Evolutionary conservation across 1,140 invertebrate genomes (phyloP).

Genomic region (Venturia canescens): DNA sequence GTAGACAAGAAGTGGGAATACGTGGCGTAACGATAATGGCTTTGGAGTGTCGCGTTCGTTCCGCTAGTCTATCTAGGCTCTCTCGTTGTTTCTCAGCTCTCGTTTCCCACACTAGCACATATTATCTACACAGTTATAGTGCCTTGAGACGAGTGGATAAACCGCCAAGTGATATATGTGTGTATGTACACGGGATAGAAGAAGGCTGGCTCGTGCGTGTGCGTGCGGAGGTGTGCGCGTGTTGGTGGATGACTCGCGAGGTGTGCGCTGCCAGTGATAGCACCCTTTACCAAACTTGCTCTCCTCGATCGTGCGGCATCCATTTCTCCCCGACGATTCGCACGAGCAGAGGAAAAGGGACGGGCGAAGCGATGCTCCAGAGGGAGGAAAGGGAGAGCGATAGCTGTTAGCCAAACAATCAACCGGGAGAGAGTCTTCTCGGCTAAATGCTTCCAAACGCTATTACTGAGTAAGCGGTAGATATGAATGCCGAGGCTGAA

Average conservation of each 20-base stretch:
- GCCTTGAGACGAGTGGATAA: slow-evolving; percentile 25
- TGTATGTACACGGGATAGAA: neutral
- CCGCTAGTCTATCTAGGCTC: slow-evolving; percentile 49
- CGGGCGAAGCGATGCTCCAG: no score
- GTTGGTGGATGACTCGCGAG: slow-evolving; percentile 19
- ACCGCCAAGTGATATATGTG: neutral
- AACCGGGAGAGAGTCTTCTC: neutral
- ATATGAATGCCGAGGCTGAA: neutral
- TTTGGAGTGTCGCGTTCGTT: slow-evolving; percentile 66
- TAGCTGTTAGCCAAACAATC: slow-evolving; percentile 48
- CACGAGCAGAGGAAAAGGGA: neutral
- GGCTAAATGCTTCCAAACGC: slow-evolving; percentile 39
- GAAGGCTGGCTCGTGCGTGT: neutral
- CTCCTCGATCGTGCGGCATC: slow-evolving; percentile 21
- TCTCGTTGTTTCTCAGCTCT: slow-evolving; percentile 49
- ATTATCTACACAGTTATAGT: neutral
- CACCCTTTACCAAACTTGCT: slow-evolving; percentile 2
- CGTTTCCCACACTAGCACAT: slow-evolving; percentile 11
- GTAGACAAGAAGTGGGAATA: slow-evolving; percentile 21
- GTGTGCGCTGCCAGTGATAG: slow-evolving; percentile 34
- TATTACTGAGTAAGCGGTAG: neutral
- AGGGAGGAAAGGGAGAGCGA: neutral
- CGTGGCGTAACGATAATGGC: slow-evolving; percentile 68
- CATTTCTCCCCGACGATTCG: neutral
- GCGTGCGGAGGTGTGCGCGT: neutral